Evolutionary conservation across 2,888 invertebrate species (phyloP).

Genomic region (Drosophila picticornis): DNA sequence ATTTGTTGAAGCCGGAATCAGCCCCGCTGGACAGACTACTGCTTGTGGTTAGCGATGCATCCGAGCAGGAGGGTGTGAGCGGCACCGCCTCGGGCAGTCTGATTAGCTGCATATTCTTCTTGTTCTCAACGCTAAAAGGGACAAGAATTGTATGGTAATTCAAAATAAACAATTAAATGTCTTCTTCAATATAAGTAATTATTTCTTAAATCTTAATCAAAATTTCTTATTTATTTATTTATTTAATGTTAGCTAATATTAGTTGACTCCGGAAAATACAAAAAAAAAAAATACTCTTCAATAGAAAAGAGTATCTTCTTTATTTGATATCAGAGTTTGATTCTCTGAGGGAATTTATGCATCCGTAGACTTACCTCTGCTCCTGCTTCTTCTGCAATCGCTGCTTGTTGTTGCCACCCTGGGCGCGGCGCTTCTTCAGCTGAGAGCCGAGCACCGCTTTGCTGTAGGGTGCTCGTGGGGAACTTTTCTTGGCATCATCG

Average conservation of each 20-base stretch:
- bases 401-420: slow-evolving; percentile 1
- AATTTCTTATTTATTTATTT: background rate
- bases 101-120: slow-evolving; percentile 27
- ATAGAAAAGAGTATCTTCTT: no score
- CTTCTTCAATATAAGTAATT: background rate
- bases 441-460: slow-evolving; percentile 32
- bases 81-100: slow-evolving; percentile 45
- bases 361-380: slow-evolving; percentile 22
- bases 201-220: no score
- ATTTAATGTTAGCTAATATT: background rate
- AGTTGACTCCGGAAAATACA: background rate
- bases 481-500: slow-evolving; percentile 23
- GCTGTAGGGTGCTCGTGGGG: slow-evolving; percentile 56
- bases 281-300: no score
- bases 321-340: no score
- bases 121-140: slow-evolving; percentile 35
- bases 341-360: no score
- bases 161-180: background rate
- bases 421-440: slow-evolving; percentile 42
- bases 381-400: slow-evolving; percentile 35
- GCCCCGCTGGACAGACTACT: slow-evolving; percentile 25
- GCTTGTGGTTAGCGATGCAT: slow-evolving; percentile 52
- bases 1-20: background rate
- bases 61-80: slow-evolving; percentile 73
- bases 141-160: background rate